Evolutionary conservation across 92 coral and sea anemone species (phyloP).

Genomic region (Isaurus tuberculatus): DNA sequence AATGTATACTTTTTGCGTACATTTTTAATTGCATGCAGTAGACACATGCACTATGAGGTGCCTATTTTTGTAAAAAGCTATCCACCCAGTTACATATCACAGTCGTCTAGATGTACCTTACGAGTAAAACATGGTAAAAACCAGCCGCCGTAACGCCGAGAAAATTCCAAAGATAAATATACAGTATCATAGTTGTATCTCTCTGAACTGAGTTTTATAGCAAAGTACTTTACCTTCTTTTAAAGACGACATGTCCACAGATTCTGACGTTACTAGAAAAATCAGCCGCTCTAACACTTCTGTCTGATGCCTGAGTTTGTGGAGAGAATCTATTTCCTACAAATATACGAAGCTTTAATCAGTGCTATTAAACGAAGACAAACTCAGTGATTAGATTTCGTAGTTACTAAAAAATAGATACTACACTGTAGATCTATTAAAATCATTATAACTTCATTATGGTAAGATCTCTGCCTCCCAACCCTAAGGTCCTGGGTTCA

Average conservation of each 20-base stretch:
- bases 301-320: constrained; percentile 83
- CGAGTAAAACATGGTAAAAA: too few relatives aligned
- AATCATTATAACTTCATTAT: neutral
- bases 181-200: neutral
- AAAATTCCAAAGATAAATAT: neutral
- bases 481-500: too few relatives aligned
- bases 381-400: too few relatives aligned
- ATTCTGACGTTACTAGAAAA: constrained; percentile 71
- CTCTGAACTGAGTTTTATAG: neutral
- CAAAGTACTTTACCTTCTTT: constrained; percentile 63
- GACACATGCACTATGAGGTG: too few relatives aligned
- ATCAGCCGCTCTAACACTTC: constrained; percentile 82
- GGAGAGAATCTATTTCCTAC: constrained; percentile 83
- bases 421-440: too few relatives aligned
- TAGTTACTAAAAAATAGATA: too few relatives aligned
- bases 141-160: neutral
- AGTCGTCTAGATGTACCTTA: too few relatives aligned
- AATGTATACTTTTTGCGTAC: too few relatives aligned
- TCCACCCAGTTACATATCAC: too few relatives aligned
- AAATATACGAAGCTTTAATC: neutral
- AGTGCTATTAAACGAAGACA: neutral
- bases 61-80: too few relatives aligned
- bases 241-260: constrained; percentile 63
- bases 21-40: too few relatives aligned
- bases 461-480: too few relatives aligned